A percentile compares a stretch with the other conserved stretches of the same genome.
phyloP scores from a whole-genome alignment of 1,140 invertebrate genomes.

The Bombus consobrinus region DNA sequence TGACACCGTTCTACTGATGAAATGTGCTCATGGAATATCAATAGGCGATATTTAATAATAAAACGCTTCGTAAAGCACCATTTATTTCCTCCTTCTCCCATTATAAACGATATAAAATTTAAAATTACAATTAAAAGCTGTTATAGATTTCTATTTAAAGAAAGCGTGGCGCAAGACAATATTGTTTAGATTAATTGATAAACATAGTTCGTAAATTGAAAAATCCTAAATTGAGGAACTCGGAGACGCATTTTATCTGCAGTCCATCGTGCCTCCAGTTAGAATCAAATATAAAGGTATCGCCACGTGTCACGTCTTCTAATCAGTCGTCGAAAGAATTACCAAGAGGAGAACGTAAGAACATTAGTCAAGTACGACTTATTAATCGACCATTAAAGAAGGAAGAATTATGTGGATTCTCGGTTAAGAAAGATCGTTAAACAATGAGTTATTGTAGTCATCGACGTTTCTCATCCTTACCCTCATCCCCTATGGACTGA shows the following conservation, averaged over 20 bases:
- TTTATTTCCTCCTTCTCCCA: not conserved
- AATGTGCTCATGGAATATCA: not conserved
- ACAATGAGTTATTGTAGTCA: constrained; percentile 49
- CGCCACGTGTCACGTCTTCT: too few relatives aligned
- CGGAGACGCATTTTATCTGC: too few relatives aligned
- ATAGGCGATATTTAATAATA: not conserved
- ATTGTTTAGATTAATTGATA: not conserved
- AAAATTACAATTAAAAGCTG: too few relatives aligned
- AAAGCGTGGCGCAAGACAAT: not conserved
- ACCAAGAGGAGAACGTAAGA: not conserved
- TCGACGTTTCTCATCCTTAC: not conserved
- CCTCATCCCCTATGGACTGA: not conserved
- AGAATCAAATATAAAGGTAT: too few relatives aligned
- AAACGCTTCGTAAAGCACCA: not conserved
- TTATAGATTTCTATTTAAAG: too few relatives aligned
- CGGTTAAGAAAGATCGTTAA: not conserved
- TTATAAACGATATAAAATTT: too few relatives aligned
- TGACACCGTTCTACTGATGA: not conserved
- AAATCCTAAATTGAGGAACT: not conserved
- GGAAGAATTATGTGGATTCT: not conserved
- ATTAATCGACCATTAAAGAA: not conserved
- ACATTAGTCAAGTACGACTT: not conserved
- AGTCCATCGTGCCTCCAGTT: too few relatives aligned
- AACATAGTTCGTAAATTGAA: too few relatives aligned
- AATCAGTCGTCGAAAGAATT: too few relatives aligned